These are phyloP conservation scores for Mantis religiosa DNA, from an alignment of 2,888 invertebrate genomes.

Conservation along the genomic window DNA sequence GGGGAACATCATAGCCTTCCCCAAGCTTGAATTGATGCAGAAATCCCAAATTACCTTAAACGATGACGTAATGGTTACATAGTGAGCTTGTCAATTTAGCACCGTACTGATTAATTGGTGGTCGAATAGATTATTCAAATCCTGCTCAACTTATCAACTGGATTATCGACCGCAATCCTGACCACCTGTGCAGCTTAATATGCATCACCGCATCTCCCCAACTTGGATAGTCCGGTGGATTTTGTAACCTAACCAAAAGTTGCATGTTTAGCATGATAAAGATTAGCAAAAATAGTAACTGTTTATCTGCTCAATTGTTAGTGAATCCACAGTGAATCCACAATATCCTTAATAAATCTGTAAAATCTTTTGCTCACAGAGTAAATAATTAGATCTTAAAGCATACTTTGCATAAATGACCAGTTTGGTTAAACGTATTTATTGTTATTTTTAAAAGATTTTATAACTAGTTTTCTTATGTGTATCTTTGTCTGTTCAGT, in stretches of 20 bases:
- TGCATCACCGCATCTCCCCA: background rate
- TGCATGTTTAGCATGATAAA: too few species aligned
- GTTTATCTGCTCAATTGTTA: too few species aligned
- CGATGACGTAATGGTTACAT: slow-evolving; percentile 10
- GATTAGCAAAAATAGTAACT: too few species aligned
- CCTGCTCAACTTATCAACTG: slow-evolving; percentile 17
- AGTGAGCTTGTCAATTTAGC: background rate
- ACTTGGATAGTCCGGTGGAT: background rate
- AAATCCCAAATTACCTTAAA: slow-evolving; percentile 12
- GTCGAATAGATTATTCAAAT: slow-evolving; percentile 21
- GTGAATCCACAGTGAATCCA: too few species aligned
- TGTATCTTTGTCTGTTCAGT: too few species aligned
- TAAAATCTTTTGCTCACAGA: too few species aligned
- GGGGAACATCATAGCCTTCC: background rate
- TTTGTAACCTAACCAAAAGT: background rate
- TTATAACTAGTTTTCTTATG: too few species aligned
- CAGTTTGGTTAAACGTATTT: too few species aligned
- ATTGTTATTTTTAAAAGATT: too few species aligned
- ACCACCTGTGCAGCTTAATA: background rate
- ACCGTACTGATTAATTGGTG: background rate
- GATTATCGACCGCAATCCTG: slow-evolving; percentile 5
- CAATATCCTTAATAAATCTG: too few species aligned
- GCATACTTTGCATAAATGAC: too few species aligned
- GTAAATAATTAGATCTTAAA: too few species aligned
- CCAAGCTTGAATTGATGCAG: background rate